These are phyloP conservation scores for Gobius niger DNA, from an alignment of 2,113 vertebrate genomes.

Conservation along the genomic window DNA sequence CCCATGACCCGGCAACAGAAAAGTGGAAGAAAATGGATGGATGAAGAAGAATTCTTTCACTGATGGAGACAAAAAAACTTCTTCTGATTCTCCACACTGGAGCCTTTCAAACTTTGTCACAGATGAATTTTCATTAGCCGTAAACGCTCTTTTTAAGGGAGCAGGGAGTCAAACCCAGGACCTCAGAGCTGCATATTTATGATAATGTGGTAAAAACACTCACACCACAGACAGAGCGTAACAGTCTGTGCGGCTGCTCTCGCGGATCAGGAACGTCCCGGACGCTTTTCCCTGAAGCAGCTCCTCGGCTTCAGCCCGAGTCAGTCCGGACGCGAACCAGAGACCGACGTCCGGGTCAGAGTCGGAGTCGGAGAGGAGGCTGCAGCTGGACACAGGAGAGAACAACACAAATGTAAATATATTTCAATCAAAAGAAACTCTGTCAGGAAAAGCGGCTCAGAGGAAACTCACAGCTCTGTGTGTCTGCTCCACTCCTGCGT, in stretches of 20 bases:
- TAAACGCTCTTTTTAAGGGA: too few species aligned
- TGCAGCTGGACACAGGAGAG: constrained; percentile 77
- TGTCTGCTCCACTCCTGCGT: constrained; percentile 97
- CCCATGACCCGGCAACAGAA: too few species aligned
- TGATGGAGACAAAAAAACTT: too few species aligned
- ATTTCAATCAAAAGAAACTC: neutral
- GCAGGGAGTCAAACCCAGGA: too few species aligned
- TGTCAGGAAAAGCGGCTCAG: too few species aligned
- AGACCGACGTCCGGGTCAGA: constrained; percentile 77
- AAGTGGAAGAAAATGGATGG: too few species aligned
- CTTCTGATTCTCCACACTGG: too few species aligned
- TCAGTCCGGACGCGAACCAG: constrained; percentile 95
- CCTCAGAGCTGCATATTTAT: too few species aligned
- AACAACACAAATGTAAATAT: constrained; percentile 18
- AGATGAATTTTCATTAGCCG: too few species aligned
- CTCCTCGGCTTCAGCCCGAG: constrained; percentile 90
- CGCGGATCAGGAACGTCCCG: constrained; percentile 92
- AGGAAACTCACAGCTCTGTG: constrained; percentile 77
- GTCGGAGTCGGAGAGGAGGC: constrained; percentile 88
- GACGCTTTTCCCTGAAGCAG: constrained; percentile 91
- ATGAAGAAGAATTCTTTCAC: too few species aligned
- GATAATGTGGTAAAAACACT: constrained; percentile 79
- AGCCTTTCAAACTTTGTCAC: too few species aligned
- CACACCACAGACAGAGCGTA: constrained; percentile 98
- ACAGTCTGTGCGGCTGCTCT: constrained; percentile 98